These are phyloP conservation scores for Galemys pyrenaicus DNA, from an alignment of 2,113 vertebrate species.

Conservation along the genomic window DNA sequence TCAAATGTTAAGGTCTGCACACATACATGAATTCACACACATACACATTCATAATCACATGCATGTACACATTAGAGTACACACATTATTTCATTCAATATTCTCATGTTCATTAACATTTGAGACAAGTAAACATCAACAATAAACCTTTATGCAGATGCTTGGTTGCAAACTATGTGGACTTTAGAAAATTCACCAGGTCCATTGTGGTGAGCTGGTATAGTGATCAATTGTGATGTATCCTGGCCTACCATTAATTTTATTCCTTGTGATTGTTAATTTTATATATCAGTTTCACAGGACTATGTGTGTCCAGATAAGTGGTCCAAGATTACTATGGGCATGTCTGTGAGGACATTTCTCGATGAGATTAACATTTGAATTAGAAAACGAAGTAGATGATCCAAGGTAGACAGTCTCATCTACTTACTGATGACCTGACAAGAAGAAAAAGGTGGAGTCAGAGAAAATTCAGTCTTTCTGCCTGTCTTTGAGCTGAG, in stretches of 20 bases:
- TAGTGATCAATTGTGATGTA: accelerated
- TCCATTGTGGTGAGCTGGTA: neutral
- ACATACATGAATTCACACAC: no score
- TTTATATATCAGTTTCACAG: neutral
- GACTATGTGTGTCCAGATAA: neutral
- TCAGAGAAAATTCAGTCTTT: no score
- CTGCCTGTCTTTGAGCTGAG: no score
- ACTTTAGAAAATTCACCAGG: neutral
- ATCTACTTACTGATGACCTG: no score
- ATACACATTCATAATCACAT: neutral
- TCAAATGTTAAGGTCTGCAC: neutral
- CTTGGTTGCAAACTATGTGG: neutral
- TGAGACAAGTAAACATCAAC: neutral
- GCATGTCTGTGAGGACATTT: neutral
- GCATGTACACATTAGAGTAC: accelerated
- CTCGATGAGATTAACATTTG: neutral
- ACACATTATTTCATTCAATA: neutral
- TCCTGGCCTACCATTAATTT: neutral
- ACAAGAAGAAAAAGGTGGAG: no score
- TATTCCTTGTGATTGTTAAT: neutral
- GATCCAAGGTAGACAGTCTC: no score
- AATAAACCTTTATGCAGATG: neutral
- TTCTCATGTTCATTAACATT: neutral
- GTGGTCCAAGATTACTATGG: neutral
- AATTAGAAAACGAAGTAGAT: neutral